Percentiles rank a stretch among this genome's conserved stretches.
Evolutionary conservation across 2,113 vertebrate species (phyloP).

Genomic region (Rissa tridactyla): DNA sequence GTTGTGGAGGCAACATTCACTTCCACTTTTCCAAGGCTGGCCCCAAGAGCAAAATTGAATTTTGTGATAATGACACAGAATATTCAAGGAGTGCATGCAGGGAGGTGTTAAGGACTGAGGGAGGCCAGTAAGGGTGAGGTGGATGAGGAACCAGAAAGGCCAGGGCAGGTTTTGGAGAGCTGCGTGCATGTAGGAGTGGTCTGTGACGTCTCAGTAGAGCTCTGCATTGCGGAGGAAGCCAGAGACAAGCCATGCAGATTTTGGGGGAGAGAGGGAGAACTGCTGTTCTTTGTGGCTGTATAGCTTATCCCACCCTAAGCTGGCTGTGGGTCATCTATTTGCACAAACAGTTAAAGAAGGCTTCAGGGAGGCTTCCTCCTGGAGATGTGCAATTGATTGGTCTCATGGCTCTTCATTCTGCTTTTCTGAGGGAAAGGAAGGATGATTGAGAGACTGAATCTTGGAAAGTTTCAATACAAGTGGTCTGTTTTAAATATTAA

Average conservation of each 20-base stretch:
- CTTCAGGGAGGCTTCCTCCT: background rate
- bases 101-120: background rate
- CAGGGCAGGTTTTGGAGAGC: background rate
- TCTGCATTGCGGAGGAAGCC: background rate
- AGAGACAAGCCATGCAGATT: background rate
- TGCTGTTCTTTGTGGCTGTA: background rate
- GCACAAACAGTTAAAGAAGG: background rate
- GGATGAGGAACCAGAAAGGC: background rate
- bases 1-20: background rate
- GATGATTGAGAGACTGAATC: background rate
- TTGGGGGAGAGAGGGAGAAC: background rate
- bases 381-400: background rate
- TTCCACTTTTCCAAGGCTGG: background rate
- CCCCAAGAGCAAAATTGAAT: background rate
- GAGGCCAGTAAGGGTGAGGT: background rate
- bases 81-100: background rate
- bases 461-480: background rate
- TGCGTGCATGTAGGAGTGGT: background rate
- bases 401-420: background rate
- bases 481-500: background rate
- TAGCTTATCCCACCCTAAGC: background rate
- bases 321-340: background rate
- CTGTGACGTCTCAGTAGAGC: background rate
- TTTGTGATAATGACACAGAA: background rate
- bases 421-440: background rate